Conservation (phyloP, 2,888 invertebrate genomes). For the Mellilla xanthometata region DNA sequence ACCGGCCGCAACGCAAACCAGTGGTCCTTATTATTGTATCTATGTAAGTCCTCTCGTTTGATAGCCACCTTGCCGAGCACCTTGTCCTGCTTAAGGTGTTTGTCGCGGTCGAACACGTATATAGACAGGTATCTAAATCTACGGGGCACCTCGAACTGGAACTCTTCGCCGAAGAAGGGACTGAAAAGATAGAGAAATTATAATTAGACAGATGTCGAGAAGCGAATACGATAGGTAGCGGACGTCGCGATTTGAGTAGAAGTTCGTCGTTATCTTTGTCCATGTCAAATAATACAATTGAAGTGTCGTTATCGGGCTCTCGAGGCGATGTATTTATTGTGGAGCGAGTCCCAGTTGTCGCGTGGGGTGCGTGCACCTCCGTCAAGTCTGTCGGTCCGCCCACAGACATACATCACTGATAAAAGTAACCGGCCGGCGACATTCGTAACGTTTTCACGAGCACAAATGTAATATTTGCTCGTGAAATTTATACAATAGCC, state of each 20-base stretch:
- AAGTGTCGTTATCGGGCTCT: constrained; percentile 51
- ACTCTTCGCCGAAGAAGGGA: constrained; percentile 96
- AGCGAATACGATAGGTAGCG: background rate
- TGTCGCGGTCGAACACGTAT: constrained; percentile 93
- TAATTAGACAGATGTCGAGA: background rate
- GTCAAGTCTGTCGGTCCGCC: constrained; percentile 43
- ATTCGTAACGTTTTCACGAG: constrained; percentile 27
- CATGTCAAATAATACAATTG: constrained; percentile 43
- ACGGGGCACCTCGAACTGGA: constrained; percentile 95
- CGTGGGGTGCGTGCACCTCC: constrained; percentile 48
- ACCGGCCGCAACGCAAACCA: constrained; percentile 94
- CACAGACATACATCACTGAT: constrained; percentile 38
- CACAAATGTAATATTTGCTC: constrained; percentile 25
- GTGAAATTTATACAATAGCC: constrained; percentile 28
- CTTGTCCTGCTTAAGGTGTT: constrained; percentile 92
- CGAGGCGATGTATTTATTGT: constrained; percentile 47
- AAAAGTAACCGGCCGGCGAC: constrained; percentile 21
- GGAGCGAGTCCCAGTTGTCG: constrained; percentile 36
- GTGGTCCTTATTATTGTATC: constrained; percentile 95
- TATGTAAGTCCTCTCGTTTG: constrained; percentile 92
- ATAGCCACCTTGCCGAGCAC: constrained; percentile 92
- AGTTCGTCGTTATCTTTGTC: constrained; percentile 48
- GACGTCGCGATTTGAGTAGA: constrained; percentile 30
- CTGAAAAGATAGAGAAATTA: constrained; percentile 74
- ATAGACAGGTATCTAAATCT: constrained; percentile 94